Evolutionary conservation across 2,113 vertebrate genomes (phyloP).

Genomic region (Eolophus roseicapilla): DNA sequence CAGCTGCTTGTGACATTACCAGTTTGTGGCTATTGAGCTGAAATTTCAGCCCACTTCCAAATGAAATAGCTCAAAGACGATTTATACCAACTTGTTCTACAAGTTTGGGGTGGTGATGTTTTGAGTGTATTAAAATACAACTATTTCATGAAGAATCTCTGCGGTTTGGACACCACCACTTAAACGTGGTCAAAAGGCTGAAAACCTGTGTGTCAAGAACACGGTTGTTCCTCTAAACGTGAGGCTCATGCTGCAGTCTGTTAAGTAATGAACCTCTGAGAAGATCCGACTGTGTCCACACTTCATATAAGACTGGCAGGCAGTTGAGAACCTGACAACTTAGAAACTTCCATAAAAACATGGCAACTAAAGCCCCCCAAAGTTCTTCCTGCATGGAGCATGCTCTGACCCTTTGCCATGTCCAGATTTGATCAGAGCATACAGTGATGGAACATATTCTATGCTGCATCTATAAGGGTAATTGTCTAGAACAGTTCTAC

Average conservation of each 20-base stretch:
- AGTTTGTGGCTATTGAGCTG: not conserved
- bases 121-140: not conserved
- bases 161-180: not conserved
- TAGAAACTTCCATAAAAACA: not conserved
- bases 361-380: not conserved
- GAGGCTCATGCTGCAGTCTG: not conserved
- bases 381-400: not conserved
- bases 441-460: not conserved
- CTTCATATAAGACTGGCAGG: not conserved
- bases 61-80: not conserved
- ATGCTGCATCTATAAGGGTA: not conserved
- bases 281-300: not conserved
- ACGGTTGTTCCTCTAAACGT: not conserved
- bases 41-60: not conserved
- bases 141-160: not conserved
- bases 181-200: not conserved
- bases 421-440: not conserved
- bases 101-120: not conserved
- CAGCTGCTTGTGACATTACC: not conserved
- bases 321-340: not conserved
- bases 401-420: not conserved
- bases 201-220: not conserved
- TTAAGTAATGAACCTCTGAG: not conserved
- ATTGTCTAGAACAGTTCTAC: not conserved
- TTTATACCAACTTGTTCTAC: not conserved